A percentile compares a stretch with the other conserved stretches of the same genome.
phyloP scores from a whole-genome alignment of 1,140 invertebrate genomes.

The Brevipalpus yothersi region DNA sequence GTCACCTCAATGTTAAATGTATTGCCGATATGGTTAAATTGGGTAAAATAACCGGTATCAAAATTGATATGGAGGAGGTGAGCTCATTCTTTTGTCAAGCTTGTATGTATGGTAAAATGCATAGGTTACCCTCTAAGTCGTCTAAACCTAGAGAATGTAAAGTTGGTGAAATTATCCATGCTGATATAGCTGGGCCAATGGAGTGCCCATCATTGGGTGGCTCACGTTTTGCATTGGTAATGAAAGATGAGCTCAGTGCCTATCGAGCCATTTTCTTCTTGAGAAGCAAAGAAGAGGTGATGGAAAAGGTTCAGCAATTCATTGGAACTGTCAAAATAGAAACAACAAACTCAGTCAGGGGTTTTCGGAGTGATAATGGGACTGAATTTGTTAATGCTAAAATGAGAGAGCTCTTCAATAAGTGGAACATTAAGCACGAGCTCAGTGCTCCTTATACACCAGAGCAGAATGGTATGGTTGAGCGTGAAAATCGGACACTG shows the following conservation, averaged over 20 bases:
- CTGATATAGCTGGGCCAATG: constrained; percentile 19
- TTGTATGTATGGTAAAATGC: neutral
- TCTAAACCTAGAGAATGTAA: neutral
- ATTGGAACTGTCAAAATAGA: neutral
- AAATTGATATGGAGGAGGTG: neutral
- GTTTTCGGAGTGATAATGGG: neutral
- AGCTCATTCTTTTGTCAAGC: constrained; percentile 3
- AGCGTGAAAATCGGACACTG: constrained; percentile 20
- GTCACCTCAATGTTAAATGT: neutral
- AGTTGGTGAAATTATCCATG: constrained; percentile 14
- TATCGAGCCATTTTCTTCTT: constrained; percentile 20
- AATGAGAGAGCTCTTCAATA: neutral
- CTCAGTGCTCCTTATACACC: constrained; percentile 7
- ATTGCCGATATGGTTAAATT: neutral
- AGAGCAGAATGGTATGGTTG: constrained; percentile 14
- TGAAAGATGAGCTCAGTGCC: constrained; percentile 20
- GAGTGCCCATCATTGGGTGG: constrained; percentile 14
- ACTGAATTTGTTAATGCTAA: neutral
- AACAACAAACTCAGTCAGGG: neutral
- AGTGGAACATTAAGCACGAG: neutral
- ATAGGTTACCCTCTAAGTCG: neutral
- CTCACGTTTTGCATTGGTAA: constrained; percentile 17
- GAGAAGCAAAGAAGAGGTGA: constrained; percentile 19
- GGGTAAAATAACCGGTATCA: neutral
- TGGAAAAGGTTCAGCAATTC: neutral